phyloP scores from a whole-genome alignment of 2,113 vertebrate genomes.

The Murina feae region DNA sequence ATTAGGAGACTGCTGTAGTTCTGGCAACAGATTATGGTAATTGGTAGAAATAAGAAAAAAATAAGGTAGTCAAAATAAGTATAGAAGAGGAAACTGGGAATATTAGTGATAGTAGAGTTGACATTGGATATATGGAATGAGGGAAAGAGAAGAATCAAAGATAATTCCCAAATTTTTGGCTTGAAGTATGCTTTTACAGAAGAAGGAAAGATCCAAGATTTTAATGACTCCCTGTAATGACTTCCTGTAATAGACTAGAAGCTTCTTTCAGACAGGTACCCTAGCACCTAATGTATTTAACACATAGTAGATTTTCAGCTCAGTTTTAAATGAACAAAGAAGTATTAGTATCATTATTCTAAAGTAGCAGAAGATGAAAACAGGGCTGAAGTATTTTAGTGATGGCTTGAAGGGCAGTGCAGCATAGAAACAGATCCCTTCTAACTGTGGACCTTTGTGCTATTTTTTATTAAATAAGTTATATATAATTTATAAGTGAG shows the following conservation, averaged over 20 bases:
- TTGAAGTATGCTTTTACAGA: not conserved
- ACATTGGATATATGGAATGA: not conserved
- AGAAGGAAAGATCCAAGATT: not conserved
- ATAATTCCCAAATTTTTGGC: not conserved
- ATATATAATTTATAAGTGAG: too few relatives aligned
- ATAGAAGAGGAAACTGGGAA: not conserved
- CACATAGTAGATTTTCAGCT: not conserved
- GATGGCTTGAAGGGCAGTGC: not conserved
- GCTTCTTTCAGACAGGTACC: not conserved
- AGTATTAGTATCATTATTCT: not conserved
- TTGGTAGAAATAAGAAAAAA: not conserved
- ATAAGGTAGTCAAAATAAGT: not conserved
- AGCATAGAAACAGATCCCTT: not conserved
- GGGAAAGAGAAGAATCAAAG: not conserved
- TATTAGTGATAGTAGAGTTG: not conserved
- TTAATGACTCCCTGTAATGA: not conserved
- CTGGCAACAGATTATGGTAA: not conserved
- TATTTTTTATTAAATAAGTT: not conserved
- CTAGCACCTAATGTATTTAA: not conserved
- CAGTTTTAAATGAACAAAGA: not conserved
- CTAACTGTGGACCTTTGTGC: not conserved
- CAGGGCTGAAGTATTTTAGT: not conserved
- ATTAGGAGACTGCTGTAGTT: not conserved
- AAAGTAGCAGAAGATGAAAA: not conserved
- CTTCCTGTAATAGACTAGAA: too few relatives aligned